Conservation (phyloP, 2,797 vertebrate genomes). For the Furcifer pardalis region DNA sequence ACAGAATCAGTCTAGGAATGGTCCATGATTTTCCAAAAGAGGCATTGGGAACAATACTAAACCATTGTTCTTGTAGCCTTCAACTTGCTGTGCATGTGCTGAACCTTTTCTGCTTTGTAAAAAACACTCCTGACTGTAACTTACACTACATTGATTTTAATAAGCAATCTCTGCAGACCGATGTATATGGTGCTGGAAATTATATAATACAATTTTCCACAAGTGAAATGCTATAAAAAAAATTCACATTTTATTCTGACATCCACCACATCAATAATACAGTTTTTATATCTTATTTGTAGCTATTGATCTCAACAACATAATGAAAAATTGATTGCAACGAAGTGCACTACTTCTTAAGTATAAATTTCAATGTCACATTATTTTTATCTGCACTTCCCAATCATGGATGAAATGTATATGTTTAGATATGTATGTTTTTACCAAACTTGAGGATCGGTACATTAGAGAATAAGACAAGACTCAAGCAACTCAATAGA, state of each 20-base stretch:
- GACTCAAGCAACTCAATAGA: slow-evolving; percentile 74
- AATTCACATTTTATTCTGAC: slow-evolving; percentile 76
- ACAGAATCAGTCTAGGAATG: background rate
- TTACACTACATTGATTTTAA: slow-evolving; percentile 81
- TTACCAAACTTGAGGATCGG: slow-evolving; percentile 69
- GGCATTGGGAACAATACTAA: slow-evolving; percentile 45
- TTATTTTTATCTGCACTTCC: slow-evolving; percentile 82
- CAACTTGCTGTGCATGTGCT: slow-evolving; percentile 46
- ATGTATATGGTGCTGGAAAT: slow-evolving; percentile 77
- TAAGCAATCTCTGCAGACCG: slow-evolving; percentile 76
- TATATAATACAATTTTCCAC: slow-evolving; percentile 78
- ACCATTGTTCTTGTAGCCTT: slow-evolving; percentile 27
- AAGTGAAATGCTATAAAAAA: slow-evolving; percentile 76
- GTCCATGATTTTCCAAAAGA: background rate
- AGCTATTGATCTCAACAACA: slow-evolving; percentile 79
- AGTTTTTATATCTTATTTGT: slow-evolving; percentile 85
- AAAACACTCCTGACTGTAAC: slow-evolving; percentile 67
- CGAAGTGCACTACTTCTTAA: slow-evolving; percentile 77
- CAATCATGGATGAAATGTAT: slow-evolving; percentile 78
- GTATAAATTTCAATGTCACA: slow-evolving; percentile 83
- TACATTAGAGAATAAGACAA: slow-evolving; percentile 77
- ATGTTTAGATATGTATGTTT: slow-evolving; percentile 76
- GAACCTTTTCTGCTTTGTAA: slow-evolving; percentile 62
- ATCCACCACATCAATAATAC: slow-evolving; percentile 80
- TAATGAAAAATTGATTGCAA: slow-evolving; percentile 84